Percentiles rank a stretch among this genome's conserved stretches.
Conservation (phyloP, 2,797 vertebrate species). For the Labeo calbasu region DNA sequence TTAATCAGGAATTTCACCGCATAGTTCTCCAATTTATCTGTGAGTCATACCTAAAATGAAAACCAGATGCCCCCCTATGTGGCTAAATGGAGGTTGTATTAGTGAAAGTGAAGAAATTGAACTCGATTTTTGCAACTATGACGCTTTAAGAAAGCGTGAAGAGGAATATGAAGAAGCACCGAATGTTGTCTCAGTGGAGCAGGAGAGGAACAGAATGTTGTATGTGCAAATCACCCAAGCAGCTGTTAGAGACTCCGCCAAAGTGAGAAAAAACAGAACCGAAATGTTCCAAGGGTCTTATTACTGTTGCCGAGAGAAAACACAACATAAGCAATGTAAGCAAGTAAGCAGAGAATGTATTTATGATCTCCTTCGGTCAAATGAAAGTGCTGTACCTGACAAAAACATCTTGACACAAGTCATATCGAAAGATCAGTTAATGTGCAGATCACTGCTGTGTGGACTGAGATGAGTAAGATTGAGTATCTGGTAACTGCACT, state of each 20-base stretch:
- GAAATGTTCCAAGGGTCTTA: conserved; percentile 48
- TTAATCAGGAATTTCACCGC: conserved; percentile 49
- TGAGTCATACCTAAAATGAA: conserved; percentile 49
- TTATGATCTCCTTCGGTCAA: not conserved
- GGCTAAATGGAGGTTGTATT: not conserved
- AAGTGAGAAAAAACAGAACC: conserved; percentile 49
- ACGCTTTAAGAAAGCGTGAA: conserved; percentile 26
- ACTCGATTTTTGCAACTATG: not conserved
- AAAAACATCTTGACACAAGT: conserved; percentile 16
- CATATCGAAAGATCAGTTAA: conserved; percentile 22
- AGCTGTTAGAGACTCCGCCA: conserved; percentile 55
- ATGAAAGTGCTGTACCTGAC: not conserved
- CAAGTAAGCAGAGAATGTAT: conserved; percentile 20
- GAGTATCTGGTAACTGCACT: conserved; percentile 43
- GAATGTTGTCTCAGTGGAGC: conserved; percentile 44
- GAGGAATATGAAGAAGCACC: conserved; percentile 29
- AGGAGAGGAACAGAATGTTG: conserved; percentile 53
- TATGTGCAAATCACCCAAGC: conserved; percentile 42
- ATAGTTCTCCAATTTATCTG: conserved; percentile 44
- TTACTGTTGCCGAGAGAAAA: conserved; percentile 29
- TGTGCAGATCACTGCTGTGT: not conserved
- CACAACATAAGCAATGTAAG: conserved; percentile 41
- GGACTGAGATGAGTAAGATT: conserved; percentile 43
- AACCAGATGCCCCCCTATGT: conserved; percentile 47
- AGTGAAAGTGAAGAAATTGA: not conserved